Percentiles rank a stretch among this genome's conserved stretches.
Conservation (phyloP, 1,140 invertebrate genomes). For the Aphis craccivora region DNA sequence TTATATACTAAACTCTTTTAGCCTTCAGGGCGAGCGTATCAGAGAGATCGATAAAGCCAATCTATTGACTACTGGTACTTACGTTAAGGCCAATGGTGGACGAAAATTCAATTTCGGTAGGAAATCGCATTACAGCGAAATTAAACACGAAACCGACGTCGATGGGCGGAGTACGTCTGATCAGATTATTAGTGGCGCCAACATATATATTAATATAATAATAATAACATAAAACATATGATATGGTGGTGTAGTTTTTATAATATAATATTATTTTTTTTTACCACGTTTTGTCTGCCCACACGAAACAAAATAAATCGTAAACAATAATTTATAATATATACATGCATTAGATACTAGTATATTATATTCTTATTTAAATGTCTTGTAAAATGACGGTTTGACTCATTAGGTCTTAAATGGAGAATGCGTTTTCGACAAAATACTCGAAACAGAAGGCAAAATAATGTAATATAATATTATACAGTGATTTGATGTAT, state of each 20-base stretch:
- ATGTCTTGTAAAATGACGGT: neutral
- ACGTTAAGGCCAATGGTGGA: neutral
- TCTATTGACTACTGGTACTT: neutral
- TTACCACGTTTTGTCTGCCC: neutral
- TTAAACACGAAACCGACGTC: neutral
- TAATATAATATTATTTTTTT: neutral
- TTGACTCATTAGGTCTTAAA: neutral
- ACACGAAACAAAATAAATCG: neutral
- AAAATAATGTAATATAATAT: neutral
- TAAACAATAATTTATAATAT: conserved; percentile 10
- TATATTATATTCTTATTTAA: neutral
- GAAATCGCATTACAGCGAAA: neutral
- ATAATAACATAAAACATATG: neutral
- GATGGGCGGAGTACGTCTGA: neutral
- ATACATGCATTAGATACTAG: neutral
- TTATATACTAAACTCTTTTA: neutral
- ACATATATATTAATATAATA: conserved; percentile 13
- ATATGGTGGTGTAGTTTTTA: neutral
- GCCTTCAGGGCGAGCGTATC: too few species aligned
- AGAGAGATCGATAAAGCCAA: neutral
- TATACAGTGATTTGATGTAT: neutral
- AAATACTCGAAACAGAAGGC: neutral
- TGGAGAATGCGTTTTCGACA: neutral
- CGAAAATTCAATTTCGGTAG: conserved; percentile 24
- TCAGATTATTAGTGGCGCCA: conserved; percentile 18